Evolutionary conservation across 2,797 vertebrate genomes (phyloP), one percentile per base, ranked within the genome.

Genomic region (Scleropages formosus): DNA sequence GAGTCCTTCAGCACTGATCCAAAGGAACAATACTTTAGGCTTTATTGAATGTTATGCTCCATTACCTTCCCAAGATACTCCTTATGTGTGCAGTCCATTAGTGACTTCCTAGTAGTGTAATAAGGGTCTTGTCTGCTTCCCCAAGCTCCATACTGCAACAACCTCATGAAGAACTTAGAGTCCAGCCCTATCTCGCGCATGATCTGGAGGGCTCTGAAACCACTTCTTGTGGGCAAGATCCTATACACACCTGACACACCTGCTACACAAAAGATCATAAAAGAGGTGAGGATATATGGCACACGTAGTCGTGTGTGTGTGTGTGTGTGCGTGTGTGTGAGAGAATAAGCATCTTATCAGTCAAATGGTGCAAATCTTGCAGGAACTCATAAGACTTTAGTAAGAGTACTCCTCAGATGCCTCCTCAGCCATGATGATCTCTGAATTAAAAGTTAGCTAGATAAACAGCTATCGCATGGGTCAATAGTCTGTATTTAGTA

Each of bases 161-260:
- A 91, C 68, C 75, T 98, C 88, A 98, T 98, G 95, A 93, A 92
- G 82, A 94, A 81, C 53, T 85, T 99, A 83, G 97, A 99, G 87
- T 96, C 97, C 68, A 98, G 93, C 80, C 96, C 96, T 0, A 94
- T 98, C 80, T 98, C 96, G 78, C 93, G 95, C 75, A 98, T 99
- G 92, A 98, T 99, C 80, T 99, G 97, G 97, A 95, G 94, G 82
- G 96, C 96, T 44, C 89, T 99, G 78, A 98, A 98, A 77, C 97
- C 97, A 0, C 88, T 99, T 81, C 93, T 99, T 70, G 88, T 99
- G 85, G 97, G 97, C 62, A 98, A 98, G 90, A 95, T 99, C 87
- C 89, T 99, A 39, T 99, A 97, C 84, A 98, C 96, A 6, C 97
- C 97, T 8, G 95, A 96, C 80, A 98, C 95, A 1, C 96, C 96